Evolutionary conservation across 2,888 invertebrate species (phyloP), one percentile per base, ranked within the genome.

Genomic region (Epinotia brunnichana): DNA sequence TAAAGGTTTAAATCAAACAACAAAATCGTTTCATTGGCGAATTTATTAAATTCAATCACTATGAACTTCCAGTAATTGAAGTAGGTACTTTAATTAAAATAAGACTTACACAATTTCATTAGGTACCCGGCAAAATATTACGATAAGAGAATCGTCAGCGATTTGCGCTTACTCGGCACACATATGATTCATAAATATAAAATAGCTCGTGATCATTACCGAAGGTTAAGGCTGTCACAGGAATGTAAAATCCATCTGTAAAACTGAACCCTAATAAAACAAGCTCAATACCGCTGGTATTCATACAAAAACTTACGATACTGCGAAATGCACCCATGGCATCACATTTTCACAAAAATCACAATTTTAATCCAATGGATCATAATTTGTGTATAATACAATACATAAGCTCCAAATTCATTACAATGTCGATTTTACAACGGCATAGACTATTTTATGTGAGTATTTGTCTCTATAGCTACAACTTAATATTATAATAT

Each of bases 1-100:
- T 85, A 85, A 76, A 73, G 56, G 67, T 71, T 72, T 73, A 85
- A 90, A 88, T 87, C 82, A 91, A 90, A 91, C 83, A 77, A 83
- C 64, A 59, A 19, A 39, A 70, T 67, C 76, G 77, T 84, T 85
- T 87, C 77, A 85, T 87, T 89, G 85, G 90, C 85, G 92, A 93
- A 92, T 93, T 93, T 92, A 93, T 92, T 93, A 90, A 92, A 91
- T 93, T 93, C 92, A 91, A 91, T 92, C 89, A 89, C 91, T 87
- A 85, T 86, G 77, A 85, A 90, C 91, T 91, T 90, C 90, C 87
- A 90, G 89, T 88, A 89, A 88, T 90, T 87, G 91, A 91, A 91
- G 88, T n/a, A n/a, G n/a, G n/a, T 90, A 90, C 85, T 56, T 66
- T 56, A n/a, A 87, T 88, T 88, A 79, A 86, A 80, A 88, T 88